phyloP scores from a whole-genome alignment of 2,888 invertebrate species.

The Amphipoea oculea region DNA sequence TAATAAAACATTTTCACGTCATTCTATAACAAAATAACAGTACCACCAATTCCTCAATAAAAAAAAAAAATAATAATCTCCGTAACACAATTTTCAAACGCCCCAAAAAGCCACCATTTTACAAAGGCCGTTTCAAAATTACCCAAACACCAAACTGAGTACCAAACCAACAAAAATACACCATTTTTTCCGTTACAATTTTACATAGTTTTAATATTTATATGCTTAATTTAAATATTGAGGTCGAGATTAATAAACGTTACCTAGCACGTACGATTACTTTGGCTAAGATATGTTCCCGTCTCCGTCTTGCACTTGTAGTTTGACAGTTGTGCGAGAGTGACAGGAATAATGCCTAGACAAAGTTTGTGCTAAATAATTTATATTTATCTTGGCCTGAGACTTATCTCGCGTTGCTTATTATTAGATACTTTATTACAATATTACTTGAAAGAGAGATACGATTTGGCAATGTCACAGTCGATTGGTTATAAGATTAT shows the following conservation, averaged over 20 bases:
- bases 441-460: conserved; percentile 47
- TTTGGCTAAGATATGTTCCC: not conserved
- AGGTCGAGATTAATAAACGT: not conserved
- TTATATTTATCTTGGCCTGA: not conserved
- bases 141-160: conserved; percentile 31
- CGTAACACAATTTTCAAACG: not conserved
- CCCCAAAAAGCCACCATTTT: not conserved
- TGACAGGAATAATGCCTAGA: not conserved
- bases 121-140: not conserved
- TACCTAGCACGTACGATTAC: not conserved
- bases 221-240: conserved; percentile 39
- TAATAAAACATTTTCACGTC: not conserved
- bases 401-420: conserved; percentile 25
- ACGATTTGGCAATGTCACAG: conserved; percentile 63
- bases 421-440: conserved; percentile 45
- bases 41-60: not conserved
- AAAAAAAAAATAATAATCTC: too few relatives aligned
- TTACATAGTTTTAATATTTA: conserved; percentile 48
- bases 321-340: not conserved
- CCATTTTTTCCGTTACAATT: conserved; percentile 49
- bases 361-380: not conserved
- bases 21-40: conserved; percentile 2
- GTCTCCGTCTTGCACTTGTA: not conserved
- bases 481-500: conserved; percentile 27
- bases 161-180: conserved; percentile 41